Evolutionary conservation across 2,113 vertebrate genomes (phyloP).

Genomic region (mouse (Mus musculus)): GRCm39 chr11:57218001-57218500

Average conservation of each 20-base stretch:
- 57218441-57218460: slow-evolving; percentile 97
- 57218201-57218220: slow-evolving; percentile 63
- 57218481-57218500: slow-evolving; percentile 87
- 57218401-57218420: slow-evolving; percentile 98
- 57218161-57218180: background rate
- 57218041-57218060: background rate
- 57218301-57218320: slow-evolving; percentile 97
- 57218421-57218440: slow-evolving; percentile 98
- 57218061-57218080: background rate
- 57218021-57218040: background rate
- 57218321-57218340: slow-evolving; percentile 94
- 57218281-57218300: slow-evolving; percentile 97
- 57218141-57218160: background rate
- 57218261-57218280: slow-evolving; percentile 93
- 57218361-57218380: slow-evolving; percentile 96
- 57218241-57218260: slow-evolving; percentile 89
- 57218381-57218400: slow-evolving; percentile 98
- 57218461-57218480: slow-evolving; percentile 95
- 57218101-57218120: background rate
- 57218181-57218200: background rate
- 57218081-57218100: background rate
- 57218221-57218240: slow-evolving; percentile 85
- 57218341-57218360: slow-evolving; percentile 93
- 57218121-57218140: background rate
- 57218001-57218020: background rate